phyloP scores from a whole-genome alignment of 2,888 invertebrate genomes.

The Calameuta pallipes region DNA sequence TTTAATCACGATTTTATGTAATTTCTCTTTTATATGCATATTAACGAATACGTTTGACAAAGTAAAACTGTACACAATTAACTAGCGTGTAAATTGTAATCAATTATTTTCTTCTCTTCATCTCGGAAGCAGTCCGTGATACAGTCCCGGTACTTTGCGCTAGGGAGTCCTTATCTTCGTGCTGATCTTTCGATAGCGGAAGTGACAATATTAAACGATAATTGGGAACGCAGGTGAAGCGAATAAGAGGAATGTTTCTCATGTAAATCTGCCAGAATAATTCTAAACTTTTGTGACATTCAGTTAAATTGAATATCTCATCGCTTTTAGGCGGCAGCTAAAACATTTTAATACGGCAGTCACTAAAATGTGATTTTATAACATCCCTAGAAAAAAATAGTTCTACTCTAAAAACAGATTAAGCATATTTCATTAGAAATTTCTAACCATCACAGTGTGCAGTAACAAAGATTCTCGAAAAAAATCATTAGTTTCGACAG shows the following conservation, averaged over 20 bases:
- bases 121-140: background rate
- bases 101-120: background rate
- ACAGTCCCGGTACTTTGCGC: background rate
- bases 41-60: background rate
- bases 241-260: conserved; percentile 49
- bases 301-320: conserved; percentile 46
- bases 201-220: conserved; percentile 37
- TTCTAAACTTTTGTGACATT: conserved; percentile 44
- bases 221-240: conserved; percentile 45
- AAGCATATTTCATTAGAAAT: background rate
- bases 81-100: background rate
- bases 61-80: background rate
- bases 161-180: background rate
- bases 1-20: background rate
- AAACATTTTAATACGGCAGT: conserved; percentile 18
- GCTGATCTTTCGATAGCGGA: background rate
- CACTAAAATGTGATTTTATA: background rate
- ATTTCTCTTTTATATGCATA: background rate
- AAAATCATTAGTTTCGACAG: conserved; percentile 44
- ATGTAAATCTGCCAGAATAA: conserved; percentile 49
- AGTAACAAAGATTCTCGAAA: conserved; percentile 45
- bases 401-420: background rate
- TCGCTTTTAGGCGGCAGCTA: conserved; percentile 52
- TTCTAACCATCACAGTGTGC: conserved; percentile 48
- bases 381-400: background rate